phyloP scores from a whole-genome alignment of 92 coral and sea anemone species.

The Hydrozoanthus gracilis region DNA sequence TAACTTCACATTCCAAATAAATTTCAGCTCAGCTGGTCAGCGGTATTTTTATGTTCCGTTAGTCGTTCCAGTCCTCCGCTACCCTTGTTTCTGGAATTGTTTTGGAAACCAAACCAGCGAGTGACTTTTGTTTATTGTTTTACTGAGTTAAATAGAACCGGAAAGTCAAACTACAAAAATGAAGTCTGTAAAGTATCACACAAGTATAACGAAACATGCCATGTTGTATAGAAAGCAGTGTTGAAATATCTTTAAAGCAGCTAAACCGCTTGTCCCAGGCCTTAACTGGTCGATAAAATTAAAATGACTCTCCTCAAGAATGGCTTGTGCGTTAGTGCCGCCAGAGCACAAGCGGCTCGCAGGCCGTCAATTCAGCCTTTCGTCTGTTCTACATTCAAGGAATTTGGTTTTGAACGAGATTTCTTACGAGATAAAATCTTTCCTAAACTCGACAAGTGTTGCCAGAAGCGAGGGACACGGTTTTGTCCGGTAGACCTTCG shows the following conservation, averaged over 20 bases:
- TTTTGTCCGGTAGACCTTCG: constrained; percentile 91
- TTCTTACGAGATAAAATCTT: constrained; percentile 76
- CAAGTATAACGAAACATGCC: background rate
- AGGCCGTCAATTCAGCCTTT: constrained; percentile 84
- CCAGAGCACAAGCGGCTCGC: constrained; percentile 71
- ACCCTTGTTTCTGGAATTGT: background rate
- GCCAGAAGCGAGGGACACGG: constrained; percentile 84
- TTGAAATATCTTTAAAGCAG: no score
- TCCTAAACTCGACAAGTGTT: constrained; percentile 77
- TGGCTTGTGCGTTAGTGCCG: constrained; percentile 48
- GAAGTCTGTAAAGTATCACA: background rate
- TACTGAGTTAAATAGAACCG: background rate
- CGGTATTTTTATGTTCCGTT: background rate
- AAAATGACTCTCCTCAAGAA: constrained; percentile 37
- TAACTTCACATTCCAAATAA: background rate
- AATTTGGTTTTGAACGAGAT: constrained; percentile 86
- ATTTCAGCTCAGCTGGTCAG: background rate
- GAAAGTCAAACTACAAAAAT: background rate
- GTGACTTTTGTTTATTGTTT: background rate
- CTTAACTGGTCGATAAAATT: background rate
- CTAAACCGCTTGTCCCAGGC: no score
- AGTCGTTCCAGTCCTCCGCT: constrained; percentile 1
- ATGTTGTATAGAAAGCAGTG: no score
- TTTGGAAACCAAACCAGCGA: constrained; percentile 11
- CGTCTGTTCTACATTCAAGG: constrained; percentile 95